Percentiles rank a stretch among this genome's conserved stretches.
phyloP scores from a whole-genome alignment of 2,797 vertebrate genomes.

The Heterohyrax brucei region DNA sequence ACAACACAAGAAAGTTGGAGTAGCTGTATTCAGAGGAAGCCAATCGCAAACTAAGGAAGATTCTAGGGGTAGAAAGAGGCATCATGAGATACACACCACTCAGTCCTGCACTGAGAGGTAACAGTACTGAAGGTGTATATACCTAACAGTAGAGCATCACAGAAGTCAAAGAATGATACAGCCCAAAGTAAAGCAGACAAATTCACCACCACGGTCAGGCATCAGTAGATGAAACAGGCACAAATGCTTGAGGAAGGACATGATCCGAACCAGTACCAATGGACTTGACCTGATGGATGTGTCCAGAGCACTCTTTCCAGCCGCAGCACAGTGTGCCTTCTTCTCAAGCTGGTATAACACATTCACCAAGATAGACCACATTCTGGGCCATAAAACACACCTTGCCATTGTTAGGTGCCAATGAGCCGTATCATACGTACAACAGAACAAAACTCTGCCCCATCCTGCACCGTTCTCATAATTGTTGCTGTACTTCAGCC shows the following conservation, averaged over 20 bases:
- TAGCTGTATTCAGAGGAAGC: background rate
- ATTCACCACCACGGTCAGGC: background rate
- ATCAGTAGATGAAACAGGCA: background rate
- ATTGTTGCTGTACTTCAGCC: no score
- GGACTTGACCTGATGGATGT: background rate
- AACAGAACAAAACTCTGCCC: no score
- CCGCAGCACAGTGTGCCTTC: background rate
- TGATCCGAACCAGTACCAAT: background rate
- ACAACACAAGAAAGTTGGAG: no score
- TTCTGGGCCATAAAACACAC: no score
- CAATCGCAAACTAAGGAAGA: background rate
- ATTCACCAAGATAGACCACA: no score
- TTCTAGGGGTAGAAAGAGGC: background rate
- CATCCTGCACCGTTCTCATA: no score
- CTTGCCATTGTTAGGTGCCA: no score
- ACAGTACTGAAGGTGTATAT: background rate
- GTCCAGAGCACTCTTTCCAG: background rate
- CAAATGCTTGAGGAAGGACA: background rate
- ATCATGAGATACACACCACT: no score
- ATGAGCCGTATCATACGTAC: no score
- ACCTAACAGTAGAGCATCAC: background rate
- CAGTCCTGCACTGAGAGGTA: no score
- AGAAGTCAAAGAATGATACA: background rate
- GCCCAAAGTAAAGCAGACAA: background rate
- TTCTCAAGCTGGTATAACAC: no score